Percentiles rank a stretch among this genome's conserved stretches.
These are phyloP conservation scores for Pygoscelis adeliae DNA, from an alignment of 2,113 vertebrate genomes.

Conservation along the genomic window DNA sequence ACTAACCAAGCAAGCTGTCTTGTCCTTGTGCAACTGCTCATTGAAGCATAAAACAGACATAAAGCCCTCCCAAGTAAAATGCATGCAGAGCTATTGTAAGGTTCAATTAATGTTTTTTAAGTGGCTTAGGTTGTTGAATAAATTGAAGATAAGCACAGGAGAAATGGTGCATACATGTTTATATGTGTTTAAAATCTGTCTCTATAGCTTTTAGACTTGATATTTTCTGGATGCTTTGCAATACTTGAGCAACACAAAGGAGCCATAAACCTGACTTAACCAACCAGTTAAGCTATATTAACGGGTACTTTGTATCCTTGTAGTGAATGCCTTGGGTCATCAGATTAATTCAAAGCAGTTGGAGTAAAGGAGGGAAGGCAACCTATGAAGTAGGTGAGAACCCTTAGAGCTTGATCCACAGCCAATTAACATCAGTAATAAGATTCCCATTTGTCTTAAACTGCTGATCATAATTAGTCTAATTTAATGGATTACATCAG, in stretches of 20 bases:
- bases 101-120: background rate
- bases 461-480: background rate
- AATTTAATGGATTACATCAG: background rate
- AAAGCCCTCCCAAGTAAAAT: background rate
- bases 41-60: background rate
- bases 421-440: background rate
- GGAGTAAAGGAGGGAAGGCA: background rate
- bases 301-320: background rate
- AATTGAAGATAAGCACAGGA: background rate
- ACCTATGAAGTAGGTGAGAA: background rate
- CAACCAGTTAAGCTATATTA: background rate
- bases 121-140: background rate
- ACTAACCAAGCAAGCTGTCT: background rate
- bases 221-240: background rate
- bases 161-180: background rate
- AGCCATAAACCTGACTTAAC: slow-evolving; percentile 27
- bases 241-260: background rate
- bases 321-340: background rate
- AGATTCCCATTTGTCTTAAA: background rate
- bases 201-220: background rate
- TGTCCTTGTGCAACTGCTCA: background rate
- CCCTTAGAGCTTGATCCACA: background rate
- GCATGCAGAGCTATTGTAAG: background rate
- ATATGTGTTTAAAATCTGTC: background rate
- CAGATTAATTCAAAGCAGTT: background rate